Conservation (phyloP, 2,113 vertebrate species). For the Scalopus aquaticus region DNA sequence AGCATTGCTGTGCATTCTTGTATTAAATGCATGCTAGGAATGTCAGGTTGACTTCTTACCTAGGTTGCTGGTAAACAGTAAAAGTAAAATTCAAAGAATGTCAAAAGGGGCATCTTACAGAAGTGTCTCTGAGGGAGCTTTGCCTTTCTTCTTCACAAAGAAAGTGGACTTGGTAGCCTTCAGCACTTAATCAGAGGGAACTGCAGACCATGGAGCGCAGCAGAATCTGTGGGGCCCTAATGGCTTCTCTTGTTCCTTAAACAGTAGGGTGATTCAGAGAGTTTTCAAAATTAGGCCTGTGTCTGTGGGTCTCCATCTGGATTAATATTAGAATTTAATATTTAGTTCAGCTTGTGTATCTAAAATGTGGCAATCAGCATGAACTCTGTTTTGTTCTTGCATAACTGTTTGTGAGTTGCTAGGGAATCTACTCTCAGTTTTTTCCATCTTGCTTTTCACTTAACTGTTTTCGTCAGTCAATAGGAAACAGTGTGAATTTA, state of each 20-base stretch:
- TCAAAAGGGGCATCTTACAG: not conserved
- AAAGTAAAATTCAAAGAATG: conserved; percentile 26
- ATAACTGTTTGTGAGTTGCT: conserved; percentile 66
- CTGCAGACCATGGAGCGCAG: not conserved
- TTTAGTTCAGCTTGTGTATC: conserved; percentile 17
- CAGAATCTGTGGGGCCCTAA: not conserved
- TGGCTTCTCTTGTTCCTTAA: conserved; percentile 11
- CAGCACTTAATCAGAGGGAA: not conserved
- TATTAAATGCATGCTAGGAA: not conserved
- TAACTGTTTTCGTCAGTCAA: conserved; percentile 34
- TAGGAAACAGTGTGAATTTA: conserved; percentile 51
- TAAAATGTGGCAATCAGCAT: not conserved
- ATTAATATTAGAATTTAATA: conserved; percentile 57
- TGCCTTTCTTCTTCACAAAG: not conserved
- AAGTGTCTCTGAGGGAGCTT: not conserved
- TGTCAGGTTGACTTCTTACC: not conserved
- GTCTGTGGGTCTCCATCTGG: conserved; percentile 52
- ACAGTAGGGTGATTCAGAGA: conserved; percentile 31
- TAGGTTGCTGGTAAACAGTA: conserved; percentile 8
- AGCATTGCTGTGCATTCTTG: not conserved
- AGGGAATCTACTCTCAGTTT: conserved; percentile 46
- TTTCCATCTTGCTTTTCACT: conserved; percentile 61
- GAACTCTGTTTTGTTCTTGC: conserved; percentile 52
- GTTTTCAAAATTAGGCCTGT: conserved; percentile 38
- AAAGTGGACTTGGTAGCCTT: not conserved